A percentile compares a stretch with the other conserved stretches of the same genome.
These are phyloP conservation scores for Sebastes fasciatus DNA, from an alignment of 2,113 vertebrate species.

Conservation along the genomic window DNA sequence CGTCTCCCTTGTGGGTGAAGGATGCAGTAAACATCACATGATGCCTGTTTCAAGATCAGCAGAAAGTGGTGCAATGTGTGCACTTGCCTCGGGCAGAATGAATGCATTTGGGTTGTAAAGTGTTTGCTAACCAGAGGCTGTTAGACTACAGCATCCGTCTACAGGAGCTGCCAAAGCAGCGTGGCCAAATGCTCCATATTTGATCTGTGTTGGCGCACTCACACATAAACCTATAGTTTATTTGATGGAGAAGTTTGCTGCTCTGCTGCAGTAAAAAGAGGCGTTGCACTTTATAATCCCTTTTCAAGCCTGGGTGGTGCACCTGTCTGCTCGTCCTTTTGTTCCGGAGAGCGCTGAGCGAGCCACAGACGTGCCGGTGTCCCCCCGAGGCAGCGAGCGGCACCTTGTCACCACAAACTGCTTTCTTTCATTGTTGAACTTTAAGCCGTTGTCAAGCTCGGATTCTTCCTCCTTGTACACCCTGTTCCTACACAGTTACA, in stretches of 20 bases:
- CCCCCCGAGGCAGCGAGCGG: slow-evolving; percentile 18
- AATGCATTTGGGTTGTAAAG: neutral
- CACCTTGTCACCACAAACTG: slow-evolving; percentile 30
- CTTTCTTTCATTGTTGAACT: slow-evolving; percentile 39
- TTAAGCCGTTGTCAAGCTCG: slow-evolving; percentile 37
- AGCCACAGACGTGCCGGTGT: slow-evolving; percentile 10
- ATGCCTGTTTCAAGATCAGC: neutral
- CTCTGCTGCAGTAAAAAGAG: slow-evolving; percentile 11
- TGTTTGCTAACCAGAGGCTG: neutral
- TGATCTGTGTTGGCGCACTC: neutral
- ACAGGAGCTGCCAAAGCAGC: neutral
- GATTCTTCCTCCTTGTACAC: neutral
- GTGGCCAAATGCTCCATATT: too few species aligned
- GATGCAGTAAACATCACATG: neutral
- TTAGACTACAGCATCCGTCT: neutral
- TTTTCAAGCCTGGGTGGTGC: neutral
- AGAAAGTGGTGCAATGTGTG: neutral
- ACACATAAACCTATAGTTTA: neutral
- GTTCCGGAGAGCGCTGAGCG: neutral
- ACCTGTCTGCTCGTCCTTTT: slow-evolving; percentile 37
- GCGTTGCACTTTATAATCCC: slow-evolving; percentile 8
- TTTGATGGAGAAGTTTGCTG: slow-evolving; percentile 13
- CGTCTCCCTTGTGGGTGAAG: neutral
- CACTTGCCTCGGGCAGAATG: neutral
- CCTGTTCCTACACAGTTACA: slow-evolving; percentile 23